Conservation (phyloP, 2,113 vertebrate genomes). For the Micronycteris hirsuta region DNA sequence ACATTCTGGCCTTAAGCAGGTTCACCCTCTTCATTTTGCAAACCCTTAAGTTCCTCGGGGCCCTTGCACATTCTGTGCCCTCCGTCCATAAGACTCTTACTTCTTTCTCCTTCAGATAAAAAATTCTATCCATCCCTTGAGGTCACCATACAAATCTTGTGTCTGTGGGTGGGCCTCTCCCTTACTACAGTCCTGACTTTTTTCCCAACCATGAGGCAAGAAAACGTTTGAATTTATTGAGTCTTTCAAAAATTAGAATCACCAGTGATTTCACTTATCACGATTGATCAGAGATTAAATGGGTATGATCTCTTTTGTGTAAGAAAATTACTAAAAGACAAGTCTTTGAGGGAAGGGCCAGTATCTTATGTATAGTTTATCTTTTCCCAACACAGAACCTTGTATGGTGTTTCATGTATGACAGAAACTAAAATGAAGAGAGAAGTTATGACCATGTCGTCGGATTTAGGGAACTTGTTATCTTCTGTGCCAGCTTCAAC, state of each 20-base stretch:
- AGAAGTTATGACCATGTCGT: not conserved
- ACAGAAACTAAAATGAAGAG: not conserved
- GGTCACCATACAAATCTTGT: not conserved
- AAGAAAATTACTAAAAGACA: not conserved
- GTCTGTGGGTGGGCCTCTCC: accelerated
- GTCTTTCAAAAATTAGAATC: not conserved
- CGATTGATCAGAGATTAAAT: not conserved
- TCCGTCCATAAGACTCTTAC: not conserved
- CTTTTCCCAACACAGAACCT: not conserved
- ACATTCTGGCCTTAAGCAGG: not conserved
- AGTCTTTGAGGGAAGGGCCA: not conserved
- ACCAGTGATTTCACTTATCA: not conserved
- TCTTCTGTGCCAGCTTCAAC: not conserved
- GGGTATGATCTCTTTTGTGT: not conserved
- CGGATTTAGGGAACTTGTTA: not conserved
- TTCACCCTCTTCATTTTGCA: not conserved
- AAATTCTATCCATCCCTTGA: not conserved
- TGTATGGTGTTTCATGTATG: not conserved
- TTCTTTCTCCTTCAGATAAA: not conserved
- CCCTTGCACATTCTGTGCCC: not conserved
- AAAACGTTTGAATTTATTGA: not conserved
- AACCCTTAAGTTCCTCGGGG: not conserved
- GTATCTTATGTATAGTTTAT: not conserved
- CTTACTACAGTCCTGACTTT: not conserved
- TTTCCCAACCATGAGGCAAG: not conserved